Evolutionary conservation across 92 coral and sea anemone genomes (phyloP), one percentile per base, ranked within the genome.

Genomic region (Porites cylindrica): DNA sequence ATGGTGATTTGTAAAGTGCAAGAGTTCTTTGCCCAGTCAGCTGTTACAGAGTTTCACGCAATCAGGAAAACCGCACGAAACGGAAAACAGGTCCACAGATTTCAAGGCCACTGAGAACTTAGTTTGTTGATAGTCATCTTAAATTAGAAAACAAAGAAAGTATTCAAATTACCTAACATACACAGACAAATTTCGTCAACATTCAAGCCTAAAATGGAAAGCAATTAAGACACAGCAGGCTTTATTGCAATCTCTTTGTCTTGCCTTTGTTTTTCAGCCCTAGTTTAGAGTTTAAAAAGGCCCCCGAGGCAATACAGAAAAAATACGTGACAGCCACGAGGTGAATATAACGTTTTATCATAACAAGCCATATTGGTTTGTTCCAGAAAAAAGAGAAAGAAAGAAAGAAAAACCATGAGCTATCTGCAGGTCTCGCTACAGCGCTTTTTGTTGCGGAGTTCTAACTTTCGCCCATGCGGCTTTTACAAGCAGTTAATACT

Each of bases 161-260:
- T 72, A 90, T 90, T 86, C 93, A 81, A 79, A 85, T 90, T 90
- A 86, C 80, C 76, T 74, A 62, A 66, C 87, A 75, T 81, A 83
- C 82, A 76, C 78, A 86, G 90, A 75, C 82, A 75, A 80, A 86
- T 86, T 86, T 90, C 88, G 84, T 81, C 89, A 80, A 84, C 93
- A 88, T 67, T 82, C 83, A 88, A 71, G 75, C 70, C 70, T 78
- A 77, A 90, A 90, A 90, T 86, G 93, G 90, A 79, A 81, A 81
- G 84, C 89, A 86, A 90, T 90, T 86, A 90, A 76, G 79, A 50
- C 93, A 75, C 88, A 70, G 83, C 90, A 88, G 90, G 93, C 76
- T 86, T 80, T 75, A 86, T 83, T 86, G 85, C 86, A 80, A 81
- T 65, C 85, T 75, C 67, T 80, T 90, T 90, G 93, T 90, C 76